phyloP scores from a whole-genome alignment of 2,888 invertebrate species.

The Labia minor region DNA sequence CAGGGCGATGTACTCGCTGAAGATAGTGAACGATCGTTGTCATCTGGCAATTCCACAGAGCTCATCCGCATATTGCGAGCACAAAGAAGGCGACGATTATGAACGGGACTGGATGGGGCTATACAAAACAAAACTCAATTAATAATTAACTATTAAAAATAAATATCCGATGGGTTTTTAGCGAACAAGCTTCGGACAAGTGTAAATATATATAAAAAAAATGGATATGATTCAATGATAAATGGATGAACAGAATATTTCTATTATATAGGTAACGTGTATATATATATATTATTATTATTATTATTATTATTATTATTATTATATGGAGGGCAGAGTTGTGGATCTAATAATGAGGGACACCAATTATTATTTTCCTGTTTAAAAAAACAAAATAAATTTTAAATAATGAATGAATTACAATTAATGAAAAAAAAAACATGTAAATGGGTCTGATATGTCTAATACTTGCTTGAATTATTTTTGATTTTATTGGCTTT shows the following conservation, averaged over 20 bases:
- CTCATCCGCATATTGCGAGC: conserved; percentile 80
- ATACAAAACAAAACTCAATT: conserved; percentile 30
- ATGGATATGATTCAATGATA: too few species aligned
- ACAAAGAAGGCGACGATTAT: conserved; percentile 67
- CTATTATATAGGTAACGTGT: too few species aligned
- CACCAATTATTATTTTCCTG: not conserved
- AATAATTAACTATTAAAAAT: conserved; percentile 13
- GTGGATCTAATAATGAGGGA: not conserved
- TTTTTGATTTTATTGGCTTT: not conserved
- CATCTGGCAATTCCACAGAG: conserved; percentile 85
- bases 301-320: not conserved
- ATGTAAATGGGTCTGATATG: not conserved
- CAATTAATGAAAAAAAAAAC: not conserved
- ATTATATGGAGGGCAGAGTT: not conserved
- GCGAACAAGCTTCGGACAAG: too few species aligned
- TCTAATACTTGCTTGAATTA: not conserved
- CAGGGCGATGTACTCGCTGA: conserved; percentile 90
- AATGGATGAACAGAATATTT: too few species aligned
- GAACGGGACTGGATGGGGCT: conserved; percentile 89
- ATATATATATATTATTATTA: too few species aligned
- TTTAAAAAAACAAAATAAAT: too few species aligned
- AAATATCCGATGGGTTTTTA: too few species aligned
- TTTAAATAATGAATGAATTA: not conserved
- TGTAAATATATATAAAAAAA: too few species aligned
- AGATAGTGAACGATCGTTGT: conserved; percentile 80